phyloP scores from a whole-genome alignment of 2,113 vertebrate genomes.

The Arvicanthis niloticus region DNA sequence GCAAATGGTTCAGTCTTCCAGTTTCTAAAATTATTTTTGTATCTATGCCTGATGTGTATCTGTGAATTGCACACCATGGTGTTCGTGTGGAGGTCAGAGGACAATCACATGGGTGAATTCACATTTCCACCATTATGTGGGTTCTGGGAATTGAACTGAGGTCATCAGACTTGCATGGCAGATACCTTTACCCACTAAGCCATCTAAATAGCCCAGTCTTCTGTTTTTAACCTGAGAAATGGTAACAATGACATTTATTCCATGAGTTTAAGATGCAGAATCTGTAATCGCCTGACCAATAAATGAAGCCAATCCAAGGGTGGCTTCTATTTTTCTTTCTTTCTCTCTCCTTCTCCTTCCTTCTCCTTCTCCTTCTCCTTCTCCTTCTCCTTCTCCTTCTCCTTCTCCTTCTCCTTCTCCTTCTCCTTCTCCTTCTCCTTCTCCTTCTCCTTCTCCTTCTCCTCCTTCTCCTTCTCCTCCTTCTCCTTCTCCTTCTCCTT shows the following conservation, averaged over 20 bases:
- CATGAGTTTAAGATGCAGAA: not conserved
- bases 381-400: too few relatives aligned
- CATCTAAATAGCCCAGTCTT: not conserved
- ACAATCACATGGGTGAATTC: not conserved
- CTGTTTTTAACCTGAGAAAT: not conserved
- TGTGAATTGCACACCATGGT: not conserved
- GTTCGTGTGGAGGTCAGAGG: not conserved
- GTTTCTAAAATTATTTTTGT: not conserved
- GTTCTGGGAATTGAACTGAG: not conserved
- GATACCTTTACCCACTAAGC: not conserved
- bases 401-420: too few relatives aligned
- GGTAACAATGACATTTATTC: not conserved
- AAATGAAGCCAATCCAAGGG: not conserved
- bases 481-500: too few relatives aligned
- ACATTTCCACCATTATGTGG: not conserved
- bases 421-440: too few relatives aligned
- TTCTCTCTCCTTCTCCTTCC: too few relatives aligned
- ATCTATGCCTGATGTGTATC: not conserved
- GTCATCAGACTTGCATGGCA: not conserved
- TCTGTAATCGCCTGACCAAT: not conserved
- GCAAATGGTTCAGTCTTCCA: too few relatives aligned
- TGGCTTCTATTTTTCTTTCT: not conserved
- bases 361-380: too few relatives aligned
- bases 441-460: too few relatives aligned
- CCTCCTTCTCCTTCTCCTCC: too few relatives aligned